Conservation (phyloP, 2,888 invertebrate genomes). For the Hololepta plana region DNA sequence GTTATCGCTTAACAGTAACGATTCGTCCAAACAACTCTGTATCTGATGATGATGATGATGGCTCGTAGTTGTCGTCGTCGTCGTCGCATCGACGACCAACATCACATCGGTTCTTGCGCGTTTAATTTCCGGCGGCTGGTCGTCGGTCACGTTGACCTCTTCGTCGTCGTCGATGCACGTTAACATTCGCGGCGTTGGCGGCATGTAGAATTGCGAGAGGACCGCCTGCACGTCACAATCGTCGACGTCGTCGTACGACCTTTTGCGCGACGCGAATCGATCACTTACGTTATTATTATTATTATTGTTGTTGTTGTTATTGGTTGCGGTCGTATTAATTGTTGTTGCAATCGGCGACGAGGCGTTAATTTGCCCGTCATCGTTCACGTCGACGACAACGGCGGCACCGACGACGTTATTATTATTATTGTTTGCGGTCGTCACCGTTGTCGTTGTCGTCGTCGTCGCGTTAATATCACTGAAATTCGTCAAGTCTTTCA, state of each 20-base stretch:
- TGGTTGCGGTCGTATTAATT: slow-evolving; percentile 3
- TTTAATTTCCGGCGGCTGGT: slow-evolving; percentile 21
- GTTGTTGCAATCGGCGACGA: slow-evolving; percentile 3
- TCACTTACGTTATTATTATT: slow-evolving; percentile 9
- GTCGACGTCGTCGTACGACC: slow-evolving; percentile 39
- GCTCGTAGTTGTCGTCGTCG: slow-evolving; percentile 5
- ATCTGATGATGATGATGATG: no score
- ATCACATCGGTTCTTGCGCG: slow-evolving; percentile 14
- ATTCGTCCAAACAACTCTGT: no score
- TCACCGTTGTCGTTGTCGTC: slow-evolving; percentile 3
- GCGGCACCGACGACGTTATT: slow-evolving; percentile 3
- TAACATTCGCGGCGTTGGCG: slow-evolving; percentile 47
- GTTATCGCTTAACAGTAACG: no score
- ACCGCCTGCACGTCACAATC: slow-evolving; percentile 51
- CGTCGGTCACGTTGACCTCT: slow-evolving; percentile 27
- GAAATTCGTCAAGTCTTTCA: slow-evolving; percentile 9
- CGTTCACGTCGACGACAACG: slow-evolving; percentile 9
- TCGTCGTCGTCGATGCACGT: slow-evolving; percentile 48
- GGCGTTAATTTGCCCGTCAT: slow-evolving; percentile 1
- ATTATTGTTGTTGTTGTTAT: slow-evolving; percentile 9
- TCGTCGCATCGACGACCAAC: slow-evolving; percentile 4
- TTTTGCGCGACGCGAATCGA: slow-evolving; percentile 20
- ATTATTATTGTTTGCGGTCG: no score
- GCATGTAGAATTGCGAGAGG: slow-evolving; percentile 50
- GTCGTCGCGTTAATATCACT: slow-evolving; percentile 6